phyloP scores from a whole-genome alignment of 2,797 vertebrate species.

The Petrocephalus schoutedeni region DNA sequence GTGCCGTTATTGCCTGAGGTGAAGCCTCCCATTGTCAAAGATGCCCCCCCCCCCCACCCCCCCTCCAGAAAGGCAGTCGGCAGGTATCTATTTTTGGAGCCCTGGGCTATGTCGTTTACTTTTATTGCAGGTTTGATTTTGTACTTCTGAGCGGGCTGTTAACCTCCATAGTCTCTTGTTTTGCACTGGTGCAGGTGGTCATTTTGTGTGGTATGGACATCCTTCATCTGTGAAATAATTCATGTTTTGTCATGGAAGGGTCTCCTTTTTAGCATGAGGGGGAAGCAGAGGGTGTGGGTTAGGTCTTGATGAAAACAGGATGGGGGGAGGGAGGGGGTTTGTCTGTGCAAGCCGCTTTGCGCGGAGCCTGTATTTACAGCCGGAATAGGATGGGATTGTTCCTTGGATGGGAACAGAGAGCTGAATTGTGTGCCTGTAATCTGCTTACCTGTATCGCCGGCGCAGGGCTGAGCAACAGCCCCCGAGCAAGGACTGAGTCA shows the following conservation, averaged over 20 bases:
- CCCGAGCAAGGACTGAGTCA: constrained; percentile 57
- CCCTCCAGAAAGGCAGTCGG: not conserved
- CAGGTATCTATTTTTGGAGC: not conserved
- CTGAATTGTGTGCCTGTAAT: constrained; percentile 74
- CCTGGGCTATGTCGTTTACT: not conserved
- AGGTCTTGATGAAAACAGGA: not conserved
- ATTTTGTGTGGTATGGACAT: not conserved
- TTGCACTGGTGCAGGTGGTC: not conserved
- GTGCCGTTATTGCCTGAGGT: constrained; percentile 9
- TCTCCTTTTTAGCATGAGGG: not conserved
- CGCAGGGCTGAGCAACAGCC: constrained; percentile 60
- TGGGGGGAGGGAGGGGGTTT: not conserved
- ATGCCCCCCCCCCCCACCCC: not conserved
- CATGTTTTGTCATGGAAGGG: not conserved
- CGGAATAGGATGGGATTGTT: constrained; percentile 22
- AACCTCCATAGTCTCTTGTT: not conserved
- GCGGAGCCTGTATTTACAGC: constrained; percentile 7
- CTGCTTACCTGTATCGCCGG: constrained; percentile 72
- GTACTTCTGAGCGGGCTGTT: not conserved
- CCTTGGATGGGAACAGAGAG: constrained; percentile 64
- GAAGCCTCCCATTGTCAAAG: not conserved
- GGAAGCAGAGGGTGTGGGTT: not conserved
- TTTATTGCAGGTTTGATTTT: constrained; percentile 12
- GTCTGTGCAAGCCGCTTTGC: constrained; percentile 3
- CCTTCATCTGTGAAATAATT: not conserved